Conservation (phyloP, 2,797 vertebrate genomes). For the Galaxias olidus region DNA sequence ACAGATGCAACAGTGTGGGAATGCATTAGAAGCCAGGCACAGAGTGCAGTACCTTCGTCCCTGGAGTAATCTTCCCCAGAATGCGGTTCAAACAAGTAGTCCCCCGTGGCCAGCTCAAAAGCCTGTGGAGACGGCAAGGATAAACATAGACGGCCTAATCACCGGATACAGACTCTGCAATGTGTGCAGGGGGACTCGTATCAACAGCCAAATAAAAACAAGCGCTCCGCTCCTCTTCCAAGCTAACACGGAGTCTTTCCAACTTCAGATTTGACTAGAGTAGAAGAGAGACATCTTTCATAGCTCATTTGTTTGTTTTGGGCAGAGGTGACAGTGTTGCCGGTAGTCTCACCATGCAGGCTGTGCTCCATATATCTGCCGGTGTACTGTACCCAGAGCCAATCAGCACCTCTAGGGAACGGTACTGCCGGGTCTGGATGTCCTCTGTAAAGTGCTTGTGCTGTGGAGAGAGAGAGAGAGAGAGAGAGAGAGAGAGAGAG, state of each 20-base stretch:
- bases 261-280: background rate
- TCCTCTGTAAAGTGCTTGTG: constrained; percentile 95
- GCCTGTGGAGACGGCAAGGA: constrained; percentile 74
- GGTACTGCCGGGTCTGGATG: constrained; percentile 93
- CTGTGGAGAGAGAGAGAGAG: constrained; percentile 56
- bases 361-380: constrained; percentile 92
- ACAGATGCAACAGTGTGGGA: background rate
- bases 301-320: background rate
- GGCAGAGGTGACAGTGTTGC: background rate
- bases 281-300: background rate
- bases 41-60: constrained; percentile 88
- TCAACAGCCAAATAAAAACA: background rate
- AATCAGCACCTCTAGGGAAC: constrained; percentile 90
- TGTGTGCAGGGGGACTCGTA: background rate
- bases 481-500: background rate
- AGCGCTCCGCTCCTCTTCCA: background rate
- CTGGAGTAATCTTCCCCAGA: constrained; percentile 97
- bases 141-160: constrained; percentile 24
- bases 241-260: background rate
- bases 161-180: constrained; percentile 16
- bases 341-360: constrained; percentile 83
- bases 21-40: constrained; percentile 14
- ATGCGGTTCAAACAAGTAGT: constrained; percentile 97
- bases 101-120: constrained; percentile 95
- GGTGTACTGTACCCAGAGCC: constrained; percentile 87